Percentiles rank a stretch among this genome's conserved stretches.
Evolutionary conservation across 2,797 vertebrate species (phyloP).

Genomic region (Enteromius anoplus): DNA sequence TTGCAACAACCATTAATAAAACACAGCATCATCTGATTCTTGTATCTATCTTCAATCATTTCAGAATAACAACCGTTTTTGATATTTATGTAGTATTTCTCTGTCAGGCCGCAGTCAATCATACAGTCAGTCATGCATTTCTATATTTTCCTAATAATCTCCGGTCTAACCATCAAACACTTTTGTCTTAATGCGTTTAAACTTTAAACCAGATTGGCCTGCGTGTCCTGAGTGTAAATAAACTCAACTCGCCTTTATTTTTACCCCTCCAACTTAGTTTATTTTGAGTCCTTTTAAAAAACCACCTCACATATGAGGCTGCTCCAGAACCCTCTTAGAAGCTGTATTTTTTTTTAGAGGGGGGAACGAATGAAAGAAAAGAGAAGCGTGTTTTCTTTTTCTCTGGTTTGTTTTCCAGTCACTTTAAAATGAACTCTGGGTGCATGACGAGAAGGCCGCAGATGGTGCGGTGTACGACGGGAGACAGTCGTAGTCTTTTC

Average conservation of each 20-base stretch:
- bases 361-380: conserved; percentile 59
- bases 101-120: conserved; percentile 40
- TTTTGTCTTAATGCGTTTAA: conserved; percentile 56
- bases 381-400: conserved; percentile 76
- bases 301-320: conserved; percentile 72
- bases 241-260: conserved; percentile 70
- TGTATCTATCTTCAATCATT: background rate
- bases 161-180: conserved; percentile 57
- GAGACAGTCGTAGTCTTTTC: conserved; percentile 47
- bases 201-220: conserved; percentile 57
- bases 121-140: conserved; percentile 46
- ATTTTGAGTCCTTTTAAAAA: conserved; percentile 74
- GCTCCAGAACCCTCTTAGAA: conserved; percentile 62
- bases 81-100: background rate
- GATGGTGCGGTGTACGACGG: conserved; percentile 66
- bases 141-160: conserved; percentile 48
- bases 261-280: conserved; percentile 71
- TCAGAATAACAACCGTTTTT: background rate
- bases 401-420: conserved; percentile 79
- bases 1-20: background rate
- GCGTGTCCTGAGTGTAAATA: conserved; percentile 67
- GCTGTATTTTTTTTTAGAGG: conserved; percentile 67
- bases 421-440: conserved; percentile 75
- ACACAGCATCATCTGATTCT: background rate
- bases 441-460: conserved; percentile 70